Base-by-base conservation (phyloP, 2,797 vertebrate species). In the Cryptoprocta ferox region DNA sequence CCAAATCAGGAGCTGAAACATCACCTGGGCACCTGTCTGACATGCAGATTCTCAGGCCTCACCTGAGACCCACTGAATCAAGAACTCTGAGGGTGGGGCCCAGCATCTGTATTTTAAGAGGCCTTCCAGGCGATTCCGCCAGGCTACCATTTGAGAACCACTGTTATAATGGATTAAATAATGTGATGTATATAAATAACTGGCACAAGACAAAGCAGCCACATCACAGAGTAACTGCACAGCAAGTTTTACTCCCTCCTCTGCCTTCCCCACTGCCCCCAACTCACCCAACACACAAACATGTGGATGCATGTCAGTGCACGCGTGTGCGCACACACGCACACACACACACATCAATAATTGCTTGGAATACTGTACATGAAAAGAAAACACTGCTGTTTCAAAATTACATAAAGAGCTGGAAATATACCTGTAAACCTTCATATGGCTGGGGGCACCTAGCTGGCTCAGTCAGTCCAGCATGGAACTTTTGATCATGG, bases 391-490 rank as follows among this genome's bases (percentile, higher is more conserved):
- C 2, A 70, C 32, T n/a, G 24, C 4, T 75, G 32, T 86, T 94
- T 92, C 32, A 94, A 79, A 95, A 88, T 59, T 79, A n/a, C 9
- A 26, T 59, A 91, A 90, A 68, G 68, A 89, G 14, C 37, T 89
- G 37, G 39, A 76, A 70, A 26, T 8, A 85, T 48, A 84, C 14
- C n/a, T 88, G 42, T 70, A 86, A 94, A 90, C 85, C 9, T 66
- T 53, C 32, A 48, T 61, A 42, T 35, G 18, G 61, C 61, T 91
- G 71, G 26, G 39, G 39, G 39, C 15, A 6, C 39, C 71, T 42
- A 6, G 39, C 39, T 73, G 39, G 39, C 39, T 73, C 13, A 3
- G 39, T 73, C 37, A 42, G 39, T 28, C 28, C 37, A 73, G 71
- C 39, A 30, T 30, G 39, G 24, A 6, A 42, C 71, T 73, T 39